Conservation (phyloP, 2,113 vertebrate species). For the Heterocephalus glaber region DNA sequence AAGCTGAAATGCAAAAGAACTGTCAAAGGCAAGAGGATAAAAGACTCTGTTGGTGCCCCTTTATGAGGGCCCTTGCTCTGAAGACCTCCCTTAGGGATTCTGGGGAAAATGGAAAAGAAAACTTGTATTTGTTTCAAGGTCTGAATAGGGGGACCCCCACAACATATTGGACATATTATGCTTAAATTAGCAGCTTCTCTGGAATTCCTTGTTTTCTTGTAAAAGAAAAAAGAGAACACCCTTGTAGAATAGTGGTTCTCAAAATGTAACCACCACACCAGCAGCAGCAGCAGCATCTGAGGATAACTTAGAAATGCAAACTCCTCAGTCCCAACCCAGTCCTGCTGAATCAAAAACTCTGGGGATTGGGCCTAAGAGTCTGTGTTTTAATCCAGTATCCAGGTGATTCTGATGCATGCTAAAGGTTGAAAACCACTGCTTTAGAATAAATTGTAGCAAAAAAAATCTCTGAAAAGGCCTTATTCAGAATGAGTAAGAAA, state of each 20-base stretch:
- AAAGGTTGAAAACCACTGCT: slow-evolving; percentile 31
- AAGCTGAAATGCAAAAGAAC: slow-evolving; percentile 62
- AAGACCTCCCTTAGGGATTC: slow-evolving; percentile 24
- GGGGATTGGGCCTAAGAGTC: not conserved
- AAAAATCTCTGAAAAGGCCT: slow-evolving; percentile 40
- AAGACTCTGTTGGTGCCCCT: slow-evolving; percentile 49
- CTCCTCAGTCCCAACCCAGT: not conserved
- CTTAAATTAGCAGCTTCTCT: slow-evolving; percentile 47
- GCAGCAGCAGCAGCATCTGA: not conserved
- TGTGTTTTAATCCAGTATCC: not conserved
- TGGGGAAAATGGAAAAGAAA: slow-evolving; percentile 43
- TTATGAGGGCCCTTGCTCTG: slow-evolving; percentile 8
- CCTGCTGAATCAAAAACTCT: not conserved
- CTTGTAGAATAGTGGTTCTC: slow-evolving; percentile 1
- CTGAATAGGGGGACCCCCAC: not conserved
- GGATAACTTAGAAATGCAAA: not conserved
- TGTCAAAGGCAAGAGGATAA: slow-evolving; percentile 63
- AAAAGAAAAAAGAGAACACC: slow-evolving; percentile 32
- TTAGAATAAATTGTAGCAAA: not conserved
- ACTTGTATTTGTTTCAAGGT: slow-evolving; percentile 30
- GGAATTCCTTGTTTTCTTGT: slow-evolving; percentile 38
- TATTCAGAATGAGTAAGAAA: slow-evolving; percentile 38
- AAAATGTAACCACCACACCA: not conserved
- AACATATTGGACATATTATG: not conserved
- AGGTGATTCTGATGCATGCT: not conserved